Percentiles rank a stretch among this genome's conserved stretches.
Conservation (phyloP, 2,113 vertebrate species). For the Solenodon paradoxus region DNA sequence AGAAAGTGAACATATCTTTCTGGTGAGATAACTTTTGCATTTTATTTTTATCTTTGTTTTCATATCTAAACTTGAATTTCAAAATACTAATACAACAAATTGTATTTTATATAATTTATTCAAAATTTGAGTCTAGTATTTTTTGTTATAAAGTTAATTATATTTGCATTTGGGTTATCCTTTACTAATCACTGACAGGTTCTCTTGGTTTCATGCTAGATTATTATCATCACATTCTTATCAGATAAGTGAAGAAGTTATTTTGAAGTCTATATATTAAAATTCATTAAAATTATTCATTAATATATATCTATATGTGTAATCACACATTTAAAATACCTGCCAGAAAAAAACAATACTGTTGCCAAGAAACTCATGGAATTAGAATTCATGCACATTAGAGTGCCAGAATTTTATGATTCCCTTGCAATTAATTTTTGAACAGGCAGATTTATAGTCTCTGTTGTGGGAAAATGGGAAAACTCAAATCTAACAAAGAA, state of each 20-base stretch:
- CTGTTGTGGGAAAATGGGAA: background rate
- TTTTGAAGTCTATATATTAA: background rate
- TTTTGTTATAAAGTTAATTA: background rate
- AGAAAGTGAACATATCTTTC: background rate
- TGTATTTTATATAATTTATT: background rate
- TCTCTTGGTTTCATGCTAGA: background rate
- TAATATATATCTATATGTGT: background rate
- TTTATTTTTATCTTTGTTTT: background rate
- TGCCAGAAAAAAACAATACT: slow-evolving; percentile 2
- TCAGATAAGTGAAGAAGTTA: background rate
- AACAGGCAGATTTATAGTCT: background rate
- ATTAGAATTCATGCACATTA: background rate
- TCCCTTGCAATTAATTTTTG: background rate
- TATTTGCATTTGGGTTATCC: background rate
- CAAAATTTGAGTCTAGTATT: background rate
- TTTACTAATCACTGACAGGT: background rate
- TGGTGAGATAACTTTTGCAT: background rate
- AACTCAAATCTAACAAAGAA: slow-evolving; percentile 14
- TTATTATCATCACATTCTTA: background rate
- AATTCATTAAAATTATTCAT: background rate
- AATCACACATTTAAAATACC: slow-evolving; percentile 31
- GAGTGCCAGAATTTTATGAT: slow-evolving; percentile 24
- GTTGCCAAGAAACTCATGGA: background rate
- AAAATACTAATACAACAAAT: background rate
- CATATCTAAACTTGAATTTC: background rate